Evolutionary conservation across 2,113 vertebrate species (phyloP).

Genomic region (Xenopus laevis): DNA sequence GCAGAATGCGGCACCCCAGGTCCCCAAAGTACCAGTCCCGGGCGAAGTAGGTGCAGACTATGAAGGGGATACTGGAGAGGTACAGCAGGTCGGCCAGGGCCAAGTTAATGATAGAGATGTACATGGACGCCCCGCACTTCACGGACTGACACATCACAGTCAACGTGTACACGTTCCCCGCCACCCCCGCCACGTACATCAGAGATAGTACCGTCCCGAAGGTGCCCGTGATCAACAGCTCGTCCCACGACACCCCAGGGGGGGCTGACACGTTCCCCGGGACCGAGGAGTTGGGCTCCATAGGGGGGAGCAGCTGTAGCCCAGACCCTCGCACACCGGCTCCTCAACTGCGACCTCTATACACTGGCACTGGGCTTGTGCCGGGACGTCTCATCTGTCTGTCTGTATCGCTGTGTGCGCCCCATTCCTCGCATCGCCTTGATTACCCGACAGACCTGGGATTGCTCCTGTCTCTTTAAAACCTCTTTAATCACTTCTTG

Average conservation of each 20-base stretch:
- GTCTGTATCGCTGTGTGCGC: background rate
- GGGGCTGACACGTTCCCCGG: conserved; percentile 27
- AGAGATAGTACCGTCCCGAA: conserved; percentile 80
- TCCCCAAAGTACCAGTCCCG: conserved; percentile 93
- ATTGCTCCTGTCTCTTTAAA: conserved; percentile 2
- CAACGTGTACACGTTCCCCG: conserved; percentile 86
- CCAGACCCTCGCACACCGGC: no score
- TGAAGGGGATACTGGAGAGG: conserved; percentile 89
- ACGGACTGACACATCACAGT: conserved; percentile 87
- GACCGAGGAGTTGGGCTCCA: conserved; percentile 32
- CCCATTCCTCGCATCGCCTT: background rate
- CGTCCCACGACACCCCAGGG: background rate
- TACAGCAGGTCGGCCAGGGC: conserved; percentile 87
- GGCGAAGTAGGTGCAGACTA: conserved; percentile 86
- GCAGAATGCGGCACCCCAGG: conserved; percentile 80
- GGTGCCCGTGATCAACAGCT: conserved; percentile 76
- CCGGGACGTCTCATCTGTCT: no score
- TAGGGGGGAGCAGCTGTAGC: background rate
- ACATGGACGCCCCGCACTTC: conserved; percentile 82
- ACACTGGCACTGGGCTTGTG: no score
- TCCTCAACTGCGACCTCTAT: no score
- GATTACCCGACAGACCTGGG: background rate
- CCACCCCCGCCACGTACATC: conserved; percentile 80
- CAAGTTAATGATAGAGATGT: conserved; percentile 87
- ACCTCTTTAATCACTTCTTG: background rate